phyloP scores from a whole-genome alignment of 2,888 invertebrate genomes.

The Drosophila gaucha region DNA sequence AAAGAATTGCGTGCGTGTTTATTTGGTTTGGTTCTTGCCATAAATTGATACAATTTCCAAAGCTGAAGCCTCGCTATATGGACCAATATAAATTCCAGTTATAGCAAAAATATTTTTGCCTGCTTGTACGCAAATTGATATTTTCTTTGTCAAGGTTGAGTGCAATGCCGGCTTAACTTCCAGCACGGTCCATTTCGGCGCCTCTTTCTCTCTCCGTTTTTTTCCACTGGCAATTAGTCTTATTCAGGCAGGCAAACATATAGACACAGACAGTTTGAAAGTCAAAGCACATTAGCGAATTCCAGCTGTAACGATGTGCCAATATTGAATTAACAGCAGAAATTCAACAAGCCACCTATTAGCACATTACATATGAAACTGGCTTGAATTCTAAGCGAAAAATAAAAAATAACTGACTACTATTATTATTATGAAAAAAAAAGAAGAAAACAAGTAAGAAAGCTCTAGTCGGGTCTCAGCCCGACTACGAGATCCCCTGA shows the following conservation, averaged over 20 bases:
- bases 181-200: neutral
- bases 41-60: slow-evolving; percentile 36
- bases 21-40: slow-evolving; percentile 12
- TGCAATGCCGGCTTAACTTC: slow-evolving; percentile 23
- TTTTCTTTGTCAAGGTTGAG: slow-evolving; percentile 75
- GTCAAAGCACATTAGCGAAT: slow-evolving; percentile 37
- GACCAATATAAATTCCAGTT: slow-evolving; percentile 27
- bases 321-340: slow-evolving; percentile 55
- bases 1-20: slow-evolving; percentile 40
- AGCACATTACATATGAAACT: slow-evolving; percentile 45
- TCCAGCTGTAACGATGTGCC: slow-evolving; percentile 64
- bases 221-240: slow-evolving; percentile 59
- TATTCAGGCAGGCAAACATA: slow-evolving; percentile 60
- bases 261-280: slow-evolving; percentile 33
- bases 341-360: slow-evolving; percentile 33
- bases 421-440: slow-evolving; percentile 5
- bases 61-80: slow-evolving; percentile 11
- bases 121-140: slow-evolving; percentile 57
- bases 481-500: too few species aligned
- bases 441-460: too few species aligned
- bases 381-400: slow-evolving; percentile 30
- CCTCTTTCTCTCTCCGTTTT: neutral
- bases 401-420: neutral
- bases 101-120: slow-evolving; percentile 21
- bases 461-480: too few species aligned